phyloP scores from a whole-genome alignment of 1,140 invertebrate genomes.

The Pectinophora gossypiella region DNA sequence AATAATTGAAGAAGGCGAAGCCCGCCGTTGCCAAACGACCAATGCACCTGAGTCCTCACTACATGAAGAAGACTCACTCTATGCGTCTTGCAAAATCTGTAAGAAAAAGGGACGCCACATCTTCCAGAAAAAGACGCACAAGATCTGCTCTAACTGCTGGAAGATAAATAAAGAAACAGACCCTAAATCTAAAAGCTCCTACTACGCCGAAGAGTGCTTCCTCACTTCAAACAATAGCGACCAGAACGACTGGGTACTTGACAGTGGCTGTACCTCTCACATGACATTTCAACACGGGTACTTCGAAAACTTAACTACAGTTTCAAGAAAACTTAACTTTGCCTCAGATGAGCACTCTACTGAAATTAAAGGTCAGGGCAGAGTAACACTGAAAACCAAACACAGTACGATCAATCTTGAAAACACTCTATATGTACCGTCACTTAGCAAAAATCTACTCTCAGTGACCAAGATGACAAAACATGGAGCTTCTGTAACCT shows the following conservation, averaged over 20 bases:
- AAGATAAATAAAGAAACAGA: constrained; percentile 3
- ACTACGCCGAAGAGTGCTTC: no score
- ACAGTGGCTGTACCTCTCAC: constrained; percentile 12
- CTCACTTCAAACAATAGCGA: not conserved
- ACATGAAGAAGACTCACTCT: not conserved
- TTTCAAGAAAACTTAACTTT: not conserved
- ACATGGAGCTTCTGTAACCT: not conserved
- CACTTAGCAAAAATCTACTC: not conserved
- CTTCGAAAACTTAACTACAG: constrained; percentile 1
- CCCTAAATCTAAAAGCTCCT: no score
- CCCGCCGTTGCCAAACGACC: constrained; percentile 1
- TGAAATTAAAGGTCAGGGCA: not conserved
- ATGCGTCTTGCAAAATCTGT: not conserved
- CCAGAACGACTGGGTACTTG: constrained; percentile 1
- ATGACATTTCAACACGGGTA: constrained; percentile 1
- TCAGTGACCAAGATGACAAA: constrained; percentile 4
- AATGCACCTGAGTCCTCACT: not conserved
- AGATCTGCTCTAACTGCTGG: constrained; percentile 3
- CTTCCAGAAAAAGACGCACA: not conserved
- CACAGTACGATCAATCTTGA: not conserved
- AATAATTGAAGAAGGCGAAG: constrained; percentile 35
- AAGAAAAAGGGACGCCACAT: not conserved
- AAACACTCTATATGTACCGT: constrained; percentile 6
- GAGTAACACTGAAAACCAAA: constrained; percentile 2
- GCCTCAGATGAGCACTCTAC: not conserved